A percentile compares a stretch with the other conserved stretches of the same genome.
Evolutionary conservation across 2,888 invertebrate species (phyloP).

Genomic region (Xestobium rufovillosum): DNA sequence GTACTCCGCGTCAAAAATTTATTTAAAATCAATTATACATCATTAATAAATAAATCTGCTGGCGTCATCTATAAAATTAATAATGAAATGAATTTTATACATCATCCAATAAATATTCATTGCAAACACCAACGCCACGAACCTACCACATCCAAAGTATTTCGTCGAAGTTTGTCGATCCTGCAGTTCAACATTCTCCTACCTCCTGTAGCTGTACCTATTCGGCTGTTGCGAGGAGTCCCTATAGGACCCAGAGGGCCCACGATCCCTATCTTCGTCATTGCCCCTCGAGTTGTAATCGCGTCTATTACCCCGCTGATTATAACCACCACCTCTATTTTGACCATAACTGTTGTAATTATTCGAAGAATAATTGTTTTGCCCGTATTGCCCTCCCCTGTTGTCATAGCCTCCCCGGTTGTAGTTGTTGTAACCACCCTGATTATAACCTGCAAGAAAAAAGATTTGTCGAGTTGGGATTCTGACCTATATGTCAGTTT

Average conservation of each 20-base stretch:
- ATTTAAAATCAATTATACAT: too few species aligned
- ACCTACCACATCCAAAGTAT: too few species aligned
- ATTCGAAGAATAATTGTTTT: slow-evolving; percentile 10
- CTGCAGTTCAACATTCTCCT: slow-evolving; percentile 3
- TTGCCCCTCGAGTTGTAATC: too few species aligned
- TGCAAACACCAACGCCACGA: too few species aligned
- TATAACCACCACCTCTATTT: slow-evolving; percentile 15
- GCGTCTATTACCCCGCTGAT: slow-evolving; percentile 11
- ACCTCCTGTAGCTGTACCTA: slow-evolving; percentile 15
- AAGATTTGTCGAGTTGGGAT: too few species aligned
- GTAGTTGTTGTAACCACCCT: slow-evolving; percentile 21
- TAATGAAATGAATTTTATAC: too few species aligned
- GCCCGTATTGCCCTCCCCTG: slow-evolving; percentile 12
- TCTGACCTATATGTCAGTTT: too few species aligned
- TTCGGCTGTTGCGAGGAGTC: slow-evolving; percentile 28
- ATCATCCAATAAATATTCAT: too few species aligned
- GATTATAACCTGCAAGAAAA: slow-evolving; percentile 21
- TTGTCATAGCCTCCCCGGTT: slow-evolving; percentile 14
- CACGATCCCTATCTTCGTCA: slow-evolving; percentile 17
- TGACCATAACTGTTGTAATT: slow-evolving; percentile 12
- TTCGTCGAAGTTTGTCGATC: too few species aligned
- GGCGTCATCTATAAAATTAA: too few species aligned
- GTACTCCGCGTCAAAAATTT: too few species aligned
- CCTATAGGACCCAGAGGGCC: slow-evolving; percentile 34
- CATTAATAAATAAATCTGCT: too few species aligned